Base-by-base conservation (phyloP, 2,797 vertebrate species). In the Poeciliopsis infans region DNA sequence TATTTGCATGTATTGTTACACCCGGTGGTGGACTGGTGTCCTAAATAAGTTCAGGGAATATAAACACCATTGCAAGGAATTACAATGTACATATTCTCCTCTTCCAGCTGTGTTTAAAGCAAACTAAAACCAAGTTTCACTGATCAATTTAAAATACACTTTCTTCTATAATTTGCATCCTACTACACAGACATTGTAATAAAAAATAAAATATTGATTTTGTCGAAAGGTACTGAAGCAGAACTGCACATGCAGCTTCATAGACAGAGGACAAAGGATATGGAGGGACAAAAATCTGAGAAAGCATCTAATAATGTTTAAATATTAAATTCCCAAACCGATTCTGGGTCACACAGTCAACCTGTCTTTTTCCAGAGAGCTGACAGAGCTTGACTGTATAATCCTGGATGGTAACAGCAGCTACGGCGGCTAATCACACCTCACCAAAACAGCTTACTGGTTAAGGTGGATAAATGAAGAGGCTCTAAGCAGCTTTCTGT, bases 401-500 rank as follows among this genome's bases (percentile, higher is more conserved):
- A 41, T 41, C 20, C 64, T 66, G 64, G 64, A 66, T 8, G 16
- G 36, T 39, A 23, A 68, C 64, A 68, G 7, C 18, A 41, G 8
- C 36, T 39, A 41, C 64, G 23, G 7, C 8, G 7, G 31, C 59
- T 64, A 36, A 36, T 64, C 59, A 36, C 33, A 39, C 61, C 61
- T 66, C 61, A 23, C 18, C 61, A 66, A 66, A 66, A 36, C 31
- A 64, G 59, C 59, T 64, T 64, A 36, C 33, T 39, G 16, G 16
- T 36, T 66, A 23, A 66, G 61, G 33, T 39, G 33, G 45, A 51
- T 49, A 25, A 18, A 31, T 47, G 11, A 23, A 12, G 18, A 15
- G 8, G 12, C 15, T 76, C 51, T 74, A 85, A 89, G 86, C 0
- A 80, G 86, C 79, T 87, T 87, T 84, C 76, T 66, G 61, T 66